phyloP scores from a whole-genome alignment of 2,888 invertebrate genomes.

The Nineta flava region DNA sequence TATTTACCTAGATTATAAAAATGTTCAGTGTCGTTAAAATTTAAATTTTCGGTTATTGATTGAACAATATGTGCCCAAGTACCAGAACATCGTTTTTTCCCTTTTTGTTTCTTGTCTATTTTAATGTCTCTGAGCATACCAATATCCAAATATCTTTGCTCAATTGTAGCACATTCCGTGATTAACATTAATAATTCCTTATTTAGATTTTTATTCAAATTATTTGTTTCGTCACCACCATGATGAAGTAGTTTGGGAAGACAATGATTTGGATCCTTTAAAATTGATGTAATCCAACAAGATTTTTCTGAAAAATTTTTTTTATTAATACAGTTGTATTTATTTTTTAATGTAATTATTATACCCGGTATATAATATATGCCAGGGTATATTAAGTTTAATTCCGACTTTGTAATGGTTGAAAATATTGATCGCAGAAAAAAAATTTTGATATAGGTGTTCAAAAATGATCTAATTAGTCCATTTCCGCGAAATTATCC shows the following conservation, averaged over 20 bases:
- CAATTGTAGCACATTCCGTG: constrained; percentile 21
- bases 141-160: constrained; percentile 20
- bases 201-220: constrained; percentile 20
- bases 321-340: not conserved
- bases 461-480: too few relatives aligned
- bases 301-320: constrained; percentile 16
- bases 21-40: constrained; percentile 32
- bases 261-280: constrained; percentile 20
- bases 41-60: constrained; percentile 30
- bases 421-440: too few relatives aligned
- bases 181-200: constrained; percentile 24
- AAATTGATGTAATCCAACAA: constrained; percentile 21
- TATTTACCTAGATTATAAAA: constrained; percentile 36
- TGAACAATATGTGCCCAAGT: constrained; percentile 31
- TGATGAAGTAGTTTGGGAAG: constrained; percentile 19
- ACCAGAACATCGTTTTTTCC: constrained; percentile 11
- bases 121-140: not conserved
- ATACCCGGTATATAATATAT: too few relatives aligned
- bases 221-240: constrained; percentile 14
- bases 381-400: too few relatives aligned
- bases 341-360: too few relatives aligned
- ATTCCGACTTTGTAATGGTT: too few relatives aligned
- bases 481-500: too few relatives aligned
- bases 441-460: too few relatives aligned
- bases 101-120: constrained; percentile 2